phyloP scores from a whole-genome alignment of 2,888 invertebrate species.

The Phanerotoma sp. region DNA sequence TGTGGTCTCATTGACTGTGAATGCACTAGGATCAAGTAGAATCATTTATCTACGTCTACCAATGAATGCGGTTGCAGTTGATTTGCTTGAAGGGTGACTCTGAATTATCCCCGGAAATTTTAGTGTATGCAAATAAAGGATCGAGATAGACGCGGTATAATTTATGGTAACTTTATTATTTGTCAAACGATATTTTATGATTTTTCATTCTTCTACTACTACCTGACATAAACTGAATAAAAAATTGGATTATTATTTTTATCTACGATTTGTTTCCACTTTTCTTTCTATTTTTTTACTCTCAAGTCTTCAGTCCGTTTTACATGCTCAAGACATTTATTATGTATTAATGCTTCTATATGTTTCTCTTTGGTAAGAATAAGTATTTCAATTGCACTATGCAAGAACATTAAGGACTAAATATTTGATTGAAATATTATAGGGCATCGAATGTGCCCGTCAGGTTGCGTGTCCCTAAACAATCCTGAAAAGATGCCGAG shows the following conservation, averaged over 20 bases:
- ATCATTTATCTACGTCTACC: constrained; percentile 11
- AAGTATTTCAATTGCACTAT: neutral
- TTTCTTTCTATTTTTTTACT: too few species aligned
- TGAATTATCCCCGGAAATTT: constrained; percentile 1
- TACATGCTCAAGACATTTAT: too few species aligned
- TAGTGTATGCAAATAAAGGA: constrained; percentile 1
- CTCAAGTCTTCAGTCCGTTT: too few species aligned
- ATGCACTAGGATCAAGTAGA: neutral
- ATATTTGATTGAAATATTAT: constrained; percentile 53
- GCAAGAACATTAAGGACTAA: constrained; percentile 47
- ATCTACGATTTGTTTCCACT: too few species aligned
- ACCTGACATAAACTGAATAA: too few species aligned
- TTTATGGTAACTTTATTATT: constrained; percentile 19
- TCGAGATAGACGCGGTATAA: neutral
- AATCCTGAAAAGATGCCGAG: constrained; percentile 32
- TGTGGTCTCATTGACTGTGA: neutral
- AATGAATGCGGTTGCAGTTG: constrained; percentile 14
- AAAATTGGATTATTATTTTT: too few species aligned
- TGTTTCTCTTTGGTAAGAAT: neutral
- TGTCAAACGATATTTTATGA: constrained; percentile 13
- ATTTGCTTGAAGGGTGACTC: constrained; percentile 11
- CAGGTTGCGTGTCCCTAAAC: constrained; percentile 47
- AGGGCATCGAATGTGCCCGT: constrained; percentile 23
- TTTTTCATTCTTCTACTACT: neutral
- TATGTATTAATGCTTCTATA: neutral